Conservation (phyloP, 2,113 vertebrate species). For the Polypterus senegalus region DNA sequence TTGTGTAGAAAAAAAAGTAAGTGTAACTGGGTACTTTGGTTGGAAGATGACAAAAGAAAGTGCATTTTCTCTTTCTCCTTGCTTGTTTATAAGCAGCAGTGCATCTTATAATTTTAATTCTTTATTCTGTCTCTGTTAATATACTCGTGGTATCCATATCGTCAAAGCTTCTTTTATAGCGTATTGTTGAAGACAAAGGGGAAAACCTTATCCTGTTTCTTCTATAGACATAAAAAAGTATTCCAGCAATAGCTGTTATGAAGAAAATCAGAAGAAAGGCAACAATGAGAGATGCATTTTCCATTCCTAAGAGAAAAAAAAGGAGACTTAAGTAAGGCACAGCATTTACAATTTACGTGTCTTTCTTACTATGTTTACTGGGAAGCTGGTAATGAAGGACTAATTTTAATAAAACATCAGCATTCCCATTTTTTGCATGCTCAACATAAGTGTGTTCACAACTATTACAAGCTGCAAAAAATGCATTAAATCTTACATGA, state of each 20-base stretch:
- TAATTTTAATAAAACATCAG: no score
- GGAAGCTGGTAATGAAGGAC: no score
- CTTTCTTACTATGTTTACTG: no score
- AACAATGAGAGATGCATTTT: conserved; percentile 47
- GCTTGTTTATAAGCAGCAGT: conserved; percentile 1
- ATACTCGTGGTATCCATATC: conserved; percentile 65
- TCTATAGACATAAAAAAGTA: conserved; percentile 57
- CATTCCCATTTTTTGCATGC: no score
- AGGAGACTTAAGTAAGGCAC: not conserved
- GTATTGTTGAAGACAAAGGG: conserved; percentile 50
- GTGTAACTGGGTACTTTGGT: no score
- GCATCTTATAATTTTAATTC: conserved; percentile 5
- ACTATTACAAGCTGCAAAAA: no score
- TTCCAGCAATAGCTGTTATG: conserved; percentile 30
- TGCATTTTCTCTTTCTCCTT: not conserved
- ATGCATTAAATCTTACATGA: no score
- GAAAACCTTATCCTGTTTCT: conserved; percentile 48
- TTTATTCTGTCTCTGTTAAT: conserved; percentile 41
- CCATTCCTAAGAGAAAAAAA: conserved; percentile 43
- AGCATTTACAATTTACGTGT: no score
- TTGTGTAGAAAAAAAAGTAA: no score
- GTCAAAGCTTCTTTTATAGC: conserved; percentile 68
- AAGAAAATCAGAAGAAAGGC: conserved; percentile 51
- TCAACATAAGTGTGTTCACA: no score
- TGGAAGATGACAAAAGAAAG: no score